A percentile compares a stretch with the other conserved stretches of the same genome.
Conservation (phyloP, 1,140 invertebrate species). For the Anastrepha ludens region DNA sequence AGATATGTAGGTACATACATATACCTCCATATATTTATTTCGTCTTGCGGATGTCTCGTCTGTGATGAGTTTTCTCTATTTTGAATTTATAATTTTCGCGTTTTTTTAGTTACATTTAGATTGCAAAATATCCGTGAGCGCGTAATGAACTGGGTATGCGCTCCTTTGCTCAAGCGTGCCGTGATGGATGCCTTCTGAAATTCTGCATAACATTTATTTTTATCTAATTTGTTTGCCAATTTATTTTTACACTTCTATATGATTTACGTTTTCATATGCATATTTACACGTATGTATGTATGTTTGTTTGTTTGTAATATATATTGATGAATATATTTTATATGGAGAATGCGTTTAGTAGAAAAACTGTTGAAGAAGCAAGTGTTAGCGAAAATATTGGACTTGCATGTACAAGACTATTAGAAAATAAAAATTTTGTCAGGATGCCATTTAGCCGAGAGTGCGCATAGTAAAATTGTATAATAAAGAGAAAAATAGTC, state of each 20-base stretch:
- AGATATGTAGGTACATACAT: neutral
- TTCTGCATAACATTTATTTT: slow-evolving; percentile 52
- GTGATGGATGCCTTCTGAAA: slow-evolving; percentile 66
- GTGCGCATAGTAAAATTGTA: too few species aligned
- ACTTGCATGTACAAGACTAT: too few species aligned
- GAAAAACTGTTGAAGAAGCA: neutral
- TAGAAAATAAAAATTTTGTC: too few species aligned
- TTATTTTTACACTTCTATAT: slow-evolving; percentile 45
- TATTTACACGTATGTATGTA: neutral
- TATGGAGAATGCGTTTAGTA: neutral
- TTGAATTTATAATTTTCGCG: neutral
- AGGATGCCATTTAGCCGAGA: too few species aligned
- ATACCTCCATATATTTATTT: neutral
- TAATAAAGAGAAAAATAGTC: too few species aligned
- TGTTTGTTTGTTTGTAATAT: neutral
- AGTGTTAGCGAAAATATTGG: too few species aligned
- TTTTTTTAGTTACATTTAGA: slow-evolving; percentile 14
- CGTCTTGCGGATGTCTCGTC: slow-evolving; percentile 1
- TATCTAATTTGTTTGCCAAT: slow-evolving; percentile 51
- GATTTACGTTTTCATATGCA: neutral
- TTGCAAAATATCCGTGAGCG: slow-evolving; percentile 55
- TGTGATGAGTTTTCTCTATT: neutral
- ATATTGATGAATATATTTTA: neutral
- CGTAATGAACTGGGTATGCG: slow-evolving; percentile 72
- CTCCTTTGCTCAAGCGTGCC: slow-evolving; percentile 70